Evolutionary conservation across 1,140 invertebrate species (phyloP), one percentile per base, ranked within the genome.

Genomic region (Phortica variegata): DNA sequence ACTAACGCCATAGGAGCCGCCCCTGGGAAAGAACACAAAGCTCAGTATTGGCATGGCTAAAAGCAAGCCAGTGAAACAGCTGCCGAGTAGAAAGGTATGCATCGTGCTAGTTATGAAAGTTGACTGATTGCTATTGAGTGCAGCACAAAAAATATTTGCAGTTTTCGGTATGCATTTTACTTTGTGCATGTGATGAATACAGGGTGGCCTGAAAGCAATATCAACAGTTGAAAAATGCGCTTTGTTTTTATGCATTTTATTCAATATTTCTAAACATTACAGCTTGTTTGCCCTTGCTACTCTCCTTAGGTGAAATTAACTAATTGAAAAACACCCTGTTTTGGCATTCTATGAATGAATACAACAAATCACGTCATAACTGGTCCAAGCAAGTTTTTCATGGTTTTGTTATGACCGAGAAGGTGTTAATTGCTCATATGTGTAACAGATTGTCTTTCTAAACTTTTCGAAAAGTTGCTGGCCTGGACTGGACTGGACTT

Each of bases 321-420:
- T n/a, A n/a, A n/a, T n/a, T n/a, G n/a, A n/a, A n/a, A n/a, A n/a
- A n/a, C 31, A 34, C 21, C 21, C 37, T 50, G 52, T 46, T 19
- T 37, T 7, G 3, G 9, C 15, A 15, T 39, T 23, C 26, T 39
- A 44, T 52, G 44, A 55, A 55, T 55, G 43, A 44, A 47, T 23
- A 6, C 17, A 38, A 5, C 29, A 33, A 44, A 4, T 41, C 21
- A 5, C 31, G 49, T 33, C 45, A 33, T 36, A 62, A 68, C 63
- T 59, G 57, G 63, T 68, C 63, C 54, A 48, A 58, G 60, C 65
- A 53, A 68, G 65, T 53, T 68, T 52, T 58, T 62, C 63, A 63
- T 57, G 47, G 63, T 60, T 68, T 44, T 49, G 37, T 49, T 46
- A 45, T 63, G 54, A 63, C 29, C 56, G 36, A 41, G 45, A 36